Base-by-base conservation (phyloP, 1,140 invertebrate genomes). In the Drosophila mojavensis region DNA sequence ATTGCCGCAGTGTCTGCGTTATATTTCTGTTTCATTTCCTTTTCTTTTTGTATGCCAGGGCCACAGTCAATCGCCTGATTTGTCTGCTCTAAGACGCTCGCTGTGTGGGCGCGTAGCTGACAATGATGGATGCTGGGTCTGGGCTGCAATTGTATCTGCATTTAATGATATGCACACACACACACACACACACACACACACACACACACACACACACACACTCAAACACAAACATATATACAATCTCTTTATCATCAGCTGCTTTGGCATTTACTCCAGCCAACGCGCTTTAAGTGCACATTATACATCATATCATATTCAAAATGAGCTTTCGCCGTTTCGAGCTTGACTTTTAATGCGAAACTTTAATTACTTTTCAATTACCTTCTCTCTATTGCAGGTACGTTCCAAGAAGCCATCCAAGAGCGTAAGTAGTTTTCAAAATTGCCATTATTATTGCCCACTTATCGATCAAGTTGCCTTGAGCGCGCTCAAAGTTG, bases 401-500 rank as follows among this genome's bases (percentile, higher is more conserved):
- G 84, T 89, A 89, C 84, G 84, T 89, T 89, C 41, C 43, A 81
- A 75, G 76, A 64, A 75, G 64, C 66, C 78, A 75, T 55, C 63
- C 85, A 54, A 70, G 72, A 89, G 78, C 84, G 84, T 89, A 79
- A 89, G 84, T 89, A 89, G 63, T 76, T 78, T 66, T 60, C 79
- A 53, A 61, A 75, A 70, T 61, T 53, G 70, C 67, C 76, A 76
- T 88, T 79, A 59, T 61, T 76, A 68, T 83, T 88, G 70, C 54
- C 76, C 75, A 86, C 81, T 84, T 85, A 81, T 81, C 59, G 82
- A 74, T 75, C 78, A 86, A 86, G 66, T 86, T 81, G 53, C 54
- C 41, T 73, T 65, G 48, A 47, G 59, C 43, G 43, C 55, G 67
- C 53, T 67, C 28, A 55, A 64, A 80, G 73, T 81, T 80, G 54